Evolutionary conservation across 2,888 invertebrate genomes (phyloP).

Genomic region (Drosophila nr. perissopoda): DNA sequence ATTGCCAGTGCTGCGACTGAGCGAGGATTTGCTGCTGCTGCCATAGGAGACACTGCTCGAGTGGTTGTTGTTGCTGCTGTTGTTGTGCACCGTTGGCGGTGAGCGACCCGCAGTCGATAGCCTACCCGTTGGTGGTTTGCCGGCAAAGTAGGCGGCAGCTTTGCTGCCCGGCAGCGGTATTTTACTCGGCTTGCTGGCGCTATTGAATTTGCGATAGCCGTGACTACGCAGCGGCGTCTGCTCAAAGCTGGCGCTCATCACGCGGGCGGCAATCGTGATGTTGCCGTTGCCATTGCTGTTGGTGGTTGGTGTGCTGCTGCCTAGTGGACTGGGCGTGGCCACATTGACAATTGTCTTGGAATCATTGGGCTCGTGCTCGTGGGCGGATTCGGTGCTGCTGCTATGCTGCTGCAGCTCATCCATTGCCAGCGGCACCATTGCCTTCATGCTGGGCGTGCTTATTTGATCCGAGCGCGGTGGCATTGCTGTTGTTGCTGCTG

Average conservation of each 20-base stretch:
- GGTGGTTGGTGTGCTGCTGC: constrained; percentile 54
- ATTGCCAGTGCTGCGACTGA: constrained; percentile 84
- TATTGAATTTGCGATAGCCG: constrained; percentile 66
- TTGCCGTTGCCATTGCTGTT: constrained; percentile 11
- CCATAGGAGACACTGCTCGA: constrained; percentile 74
- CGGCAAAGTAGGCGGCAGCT: constrained; percentile 86
- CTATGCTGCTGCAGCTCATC: constrained; percentile 86
- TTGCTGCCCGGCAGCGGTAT: constrained; percentile 89
- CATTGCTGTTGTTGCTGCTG: constrained; percentile 48
- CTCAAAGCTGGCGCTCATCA: constrained; percentile 82
- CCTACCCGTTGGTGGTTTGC: constrained; percentile 87
- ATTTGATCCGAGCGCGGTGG: constrained; percentile 82
- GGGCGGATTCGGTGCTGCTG: constrained; percentile 88
- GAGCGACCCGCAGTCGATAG: constrained; percentile 74
- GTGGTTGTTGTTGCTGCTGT: constrained; percentile 30
- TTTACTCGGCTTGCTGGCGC: constrained; percentile 88
- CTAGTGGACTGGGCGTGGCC: constrained; percentile 55
- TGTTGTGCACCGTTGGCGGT: constrained; percentile 72
- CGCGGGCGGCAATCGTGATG: constrained; percentile 63
- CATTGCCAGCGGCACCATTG: constrained; percentile 86
- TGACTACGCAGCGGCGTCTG: constrained; percentile 60
- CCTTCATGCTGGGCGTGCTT: constrained; percentile 87
- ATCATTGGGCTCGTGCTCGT: constrained; percentile 85
- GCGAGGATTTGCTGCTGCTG: constrained; percentile 80
- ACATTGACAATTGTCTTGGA: constrained; percentile 60